phyloP scores from a whole-genome alignment of 2,113 vertebrate genomes.

The Nothobranchius furzeri region DNA sequence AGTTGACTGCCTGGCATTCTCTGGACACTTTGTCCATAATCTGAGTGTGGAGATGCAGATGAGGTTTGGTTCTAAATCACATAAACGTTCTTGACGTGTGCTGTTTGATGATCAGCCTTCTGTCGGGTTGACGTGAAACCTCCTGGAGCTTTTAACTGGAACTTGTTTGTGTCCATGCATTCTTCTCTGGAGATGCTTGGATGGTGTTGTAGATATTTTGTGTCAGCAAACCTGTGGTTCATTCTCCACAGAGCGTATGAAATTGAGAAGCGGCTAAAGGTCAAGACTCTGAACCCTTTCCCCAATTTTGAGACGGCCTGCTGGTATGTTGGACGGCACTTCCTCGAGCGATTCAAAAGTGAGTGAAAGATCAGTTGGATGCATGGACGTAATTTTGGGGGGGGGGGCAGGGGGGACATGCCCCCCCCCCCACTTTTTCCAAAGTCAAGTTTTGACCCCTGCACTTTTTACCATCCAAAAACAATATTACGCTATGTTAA shows the following conservation, averaged over 20 bases:
- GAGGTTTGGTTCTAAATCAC: constrained; percentile 80
- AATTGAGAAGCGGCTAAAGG: constrained; percentile 92
- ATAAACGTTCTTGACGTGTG: no score
- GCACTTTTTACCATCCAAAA: no score
- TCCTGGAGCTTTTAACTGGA: not conserved
- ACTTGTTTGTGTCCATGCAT: not conserved
- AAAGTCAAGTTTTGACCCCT: no score
- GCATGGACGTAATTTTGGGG: no score
- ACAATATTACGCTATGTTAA: no score
- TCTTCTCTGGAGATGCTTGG: not conserved
- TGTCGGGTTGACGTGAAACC: no score
- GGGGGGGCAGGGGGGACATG: no score
- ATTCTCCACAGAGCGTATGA: constrained; percentile 91
- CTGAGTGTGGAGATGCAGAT: constrained; percentile 98
- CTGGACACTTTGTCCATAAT: constrained; percentile 96
- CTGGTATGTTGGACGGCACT: constrained; percentile 94
- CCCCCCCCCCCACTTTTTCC: no score
- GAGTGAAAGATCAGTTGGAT: constrained; percentile 30
- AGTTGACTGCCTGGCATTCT: constrained; percentile 95
- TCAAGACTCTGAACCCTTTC: constrained; percentile 92
- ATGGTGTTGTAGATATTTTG: constrained; percentile 14
- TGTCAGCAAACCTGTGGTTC: constrained; percentile 23
- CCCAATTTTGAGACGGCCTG: constrained; percentile 96
- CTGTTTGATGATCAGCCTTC: no score
- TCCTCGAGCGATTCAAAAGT: constrained; percentile 97